These are phyloP conservation scores for Psylliodes chrysocephalus DNA, from an alignment of 2,888 invertebrate genomes.

Conservation along the genomic window DNA sequence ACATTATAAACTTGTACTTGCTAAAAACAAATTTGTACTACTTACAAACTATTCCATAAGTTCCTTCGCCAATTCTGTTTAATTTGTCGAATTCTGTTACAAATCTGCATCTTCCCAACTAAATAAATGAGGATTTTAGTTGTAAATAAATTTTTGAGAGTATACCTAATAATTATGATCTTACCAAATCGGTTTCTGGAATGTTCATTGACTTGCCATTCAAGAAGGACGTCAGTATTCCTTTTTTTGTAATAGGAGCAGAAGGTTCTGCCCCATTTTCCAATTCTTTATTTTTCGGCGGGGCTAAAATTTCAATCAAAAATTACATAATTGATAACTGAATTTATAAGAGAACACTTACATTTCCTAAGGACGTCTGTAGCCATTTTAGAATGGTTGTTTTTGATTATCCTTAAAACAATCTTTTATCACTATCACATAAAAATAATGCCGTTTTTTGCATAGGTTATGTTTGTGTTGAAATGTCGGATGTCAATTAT, in stretches of 20 bases:
- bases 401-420: neutral
- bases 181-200: slow-evolving; percentile 85
- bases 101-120: slow-evolving; percentile 90
- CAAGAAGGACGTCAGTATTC: slow-evolving; percentile 82
- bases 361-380: slow-evolving; percentile 49
- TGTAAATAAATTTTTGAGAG: neutral
- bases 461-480: neutral
- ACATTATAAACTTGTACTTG: neutral
- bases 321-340: neutral
- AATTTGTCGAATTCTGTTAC: slow-evolving; percentile 98
- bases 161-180: slow-evolving; percentile 51
- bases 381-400: slow-evolving; percentile 41
- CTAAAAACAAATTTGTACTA: slow-evolving; percentile 36
- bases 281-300: slow-evolving; percentile 49
- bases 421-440: neutral
- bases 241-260: slow-evolving; percentile 82
- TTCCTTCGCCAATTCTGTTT: slow-evolving; percentile 97
- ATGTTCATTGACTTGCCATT: slow-evolving; percentile 87
- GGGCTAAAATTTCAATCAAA: slow-evolving; percentile 40
- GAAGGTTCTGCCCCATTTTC: slow-evolving; percentile 75
- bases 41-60: slow-evolving; percentile 98
- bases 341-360: slow-evolving; percentile 32
- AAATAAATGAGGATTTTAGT: slow-evolving; percentile 55
- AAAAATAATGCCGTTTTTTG: neutral
- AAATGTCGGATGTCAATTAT: too few species aligned